phyloP scores from a whole-genome alignment of 2,888 invertebrate species.

The Chloromyia formosa region DNA sequence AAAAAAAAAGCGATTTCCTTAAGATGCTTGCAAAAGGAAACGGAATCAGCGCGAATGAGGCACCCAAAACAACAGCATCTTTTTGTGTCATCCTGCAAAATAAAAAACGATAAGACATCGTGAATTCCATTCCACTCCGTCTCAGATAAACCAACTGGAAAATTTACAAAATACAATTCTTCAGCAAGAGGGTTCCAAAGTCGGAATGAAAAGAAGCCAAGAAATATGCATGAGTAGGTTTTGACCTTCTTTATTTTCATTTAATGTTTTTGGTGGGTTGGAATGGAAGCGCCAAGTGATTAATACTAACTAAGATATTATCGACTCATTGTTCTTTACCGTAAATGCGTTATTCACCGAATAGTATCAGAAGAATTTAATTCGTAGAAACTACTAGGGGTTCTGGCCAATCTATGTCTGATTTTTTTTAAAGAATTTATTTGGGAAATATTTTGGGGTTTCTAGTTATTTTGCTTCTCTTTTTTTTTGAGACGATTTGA shows the following conservation, averaged over 20 bases:
- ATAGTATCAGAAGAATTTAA: neutral
- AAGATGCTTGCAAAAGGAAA: slow-evolving; percentile 51
- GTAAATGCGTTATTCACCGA: slow-evolving; percentile 25
- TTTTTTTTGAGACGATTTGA: neutral
- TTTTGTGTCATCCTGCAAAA: neutral
- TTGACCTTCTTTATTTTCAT: neutral
- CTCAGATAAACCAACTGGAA: slow-evolving; percentile 56
- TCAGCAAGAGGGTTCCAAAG: slow-evolving; percentile 39
- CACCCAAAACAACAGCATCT: neutral
- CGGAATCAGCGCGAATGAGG: neutral
- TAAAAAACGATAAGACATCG: neutral
- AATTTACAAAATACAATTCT: neutral
- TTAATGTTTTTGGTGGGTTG: neutral
- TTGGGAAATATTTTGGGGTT: neutral
- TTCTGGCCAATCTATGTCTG: neutral
- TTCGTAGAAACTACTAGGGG: neutral
- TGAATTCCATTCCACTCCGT: slow-evolving; percentile 52
- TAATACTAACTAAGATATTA: slow-evolving; percentile 2
- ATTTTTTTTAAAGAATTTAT: neutral
- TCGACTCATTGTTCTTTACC: slow-evolving; percentile 26
- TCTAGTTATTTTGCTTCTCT: neutral
- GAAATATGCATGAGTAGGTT: slow-evolving; percentile 2
- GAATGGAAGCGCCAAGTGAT: neutral
- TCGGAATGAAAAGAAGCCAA: slow-evolving; percentile 44
- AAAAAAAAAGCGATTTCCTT: slow-evolving; percentile 66